Percentiles rank a stretch among this genome's conserved stretches.
phyloP scores from a whole-genome alignment of 1,140 invertebrate species.

The Drosophila busckii region DNA sequence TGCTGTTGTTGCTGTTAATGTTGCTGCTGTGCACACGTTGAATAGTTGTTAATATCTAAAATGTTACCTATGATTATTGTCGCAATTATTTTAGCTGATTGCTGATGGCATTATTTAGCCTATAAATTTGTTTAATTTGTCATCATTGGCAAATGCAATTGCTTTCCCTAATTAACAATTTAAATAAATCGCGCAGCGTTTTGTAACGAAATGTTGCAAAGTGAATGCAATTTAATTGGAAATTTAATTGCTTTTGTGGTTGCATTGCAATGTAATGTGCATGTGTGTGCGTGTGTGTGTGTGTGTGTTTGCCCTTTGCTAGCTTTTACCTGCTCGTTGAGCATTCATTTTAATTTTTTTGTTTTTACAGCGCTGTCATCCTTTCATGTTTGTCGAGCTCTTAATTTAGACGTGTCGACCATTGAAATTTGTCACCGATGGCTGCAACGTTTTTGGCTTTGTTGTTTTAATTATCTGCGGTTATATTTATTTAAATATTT shows the following conservation, averaged over 20 bases:
- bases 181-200: slow-evolving; percentile 69
- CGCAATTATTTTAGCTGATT: too few relatives aligned
- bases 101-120: too few relatives aligned
- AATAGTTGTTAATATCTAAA: too few relatives aligned
- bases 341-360: slow-evolving; percentile 19
- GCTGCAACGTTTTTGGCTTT: slow-evolving; percentile 51
- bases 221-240: slow-evolving; percentile 77
- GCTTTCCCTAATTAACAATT: slow-evolving; percentile 78
- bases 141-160: slow-evolving; percentile 59
- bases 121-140: slow-evolving; percentile 39
- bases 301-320: too few relatives aligned
- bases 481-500: slow-evolving; percentile 78
- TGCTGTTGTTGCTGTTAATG: slow-evolving; percentile 16
- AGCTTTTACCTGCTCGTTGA: slow-evolving; percentile 19
- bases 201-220: slow-evolving; percentile 64
- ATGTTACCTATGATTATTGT: too few relatives aligned
- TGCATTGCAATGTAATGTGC: slow-evolving; percentile 42
- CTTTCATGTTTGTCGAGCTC: slow-evolving; percentile 47
- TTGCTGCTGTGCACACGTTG: not conserved
- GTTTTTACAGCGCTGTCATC: slow-evolving; percentile 16
- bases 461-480: slow-evolving; percentile 78
- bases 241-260: slow-evolving; percentile 78
- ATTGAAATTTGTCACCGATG: slow-evolving; percentile 48
- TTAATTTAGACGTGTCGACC: slow-evolving; percentile 71
- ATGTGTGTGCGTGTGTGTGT: too few relatives aligned